Evolutionary conservation across 2,888 invertebrate species (phyloP), one percentile per base, ranked within the genome.

Genomic region (Acutogordius australiensis): DNA sequence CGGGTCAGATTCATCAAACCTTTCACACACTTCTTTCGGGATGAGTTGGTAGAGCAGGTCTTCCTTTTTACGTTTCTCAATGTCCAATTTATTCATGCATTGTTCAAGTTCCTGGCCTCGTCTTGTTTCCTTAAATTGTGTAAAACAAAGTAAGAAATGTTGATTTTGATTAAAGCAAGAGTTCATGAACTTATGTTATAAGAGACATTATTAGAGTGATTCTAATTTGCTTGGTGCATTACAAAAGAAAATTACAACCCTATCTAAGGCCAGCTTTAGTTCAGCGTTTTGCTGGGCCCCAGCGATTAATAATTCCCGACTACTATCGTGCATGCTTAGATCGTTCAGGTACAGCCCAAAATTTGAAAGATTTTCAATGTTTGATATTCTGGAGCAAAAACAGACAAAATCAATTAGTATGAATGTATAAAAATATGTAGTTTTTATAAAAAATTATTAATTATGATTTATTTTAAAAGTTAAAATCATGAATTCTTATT

Each of bases 41-140:
- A 94, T 90, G 90, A 94, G 91, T 75, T 94, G 91, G 72, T 94
- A 94, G 1, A 94, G 73, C 28, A 94, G 74, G 66, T 88, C 86
- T 69, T 94, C 91, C 0, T 91, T 91, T 63, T 87, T 76, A 67
- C 81, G 80, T 85, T 91, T 91, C 72, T 91, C 91, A 64, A 83
- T 82, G 69, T 91, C 91, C 64, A 94, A 72, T 68, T 87, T 86
- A 65, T 81, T 77, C 88, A 94, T 91, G 1, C 87, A 88, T 67
- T 90, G 88, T 67, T 91, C 88, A 59, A 94, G 72, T 67, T 88
- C 88, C 70, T 85, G 85, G 62, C 87, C 87, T 71, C 94, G 94
- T 69, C 87, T 82, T 66, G 88, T 85, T 68, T 94, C 91, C 73
- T 91, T 83, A 66, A 62, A 62, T 21, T 45, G 8, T 21, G 2